Evolutionary conservation across 2,888 invertebrate genomes (phyloP).

Genomic region (Perithous albicinctus): DNA sequence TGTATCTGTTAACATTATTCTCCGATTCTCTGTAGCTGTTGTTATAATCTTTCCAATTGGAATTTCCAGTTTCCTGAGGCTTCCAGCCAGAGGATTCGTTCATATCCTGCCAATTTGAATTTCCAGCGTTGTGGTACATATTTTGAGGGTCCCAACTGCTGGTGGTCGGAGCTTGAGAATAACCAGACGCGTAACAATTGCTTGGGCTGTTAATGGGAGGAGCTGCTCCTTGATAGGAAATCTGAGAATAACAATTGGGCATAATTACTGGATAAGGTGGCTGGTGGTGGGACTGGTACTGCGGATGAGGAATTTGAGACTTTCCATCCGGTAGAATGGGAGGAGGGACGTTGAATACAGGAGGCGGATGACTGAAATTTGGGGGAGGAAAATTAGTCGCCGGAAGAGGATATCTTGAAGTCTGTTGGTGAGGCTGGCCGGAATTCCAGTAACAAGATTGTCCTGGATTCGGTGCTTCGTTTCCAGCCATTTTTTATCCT

Average conservation of each 20-base stretch:
- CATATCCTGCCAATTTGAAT: slow-evolving; percentile 56
- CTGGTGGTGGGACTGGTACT: slow-evolving; percentile 67
- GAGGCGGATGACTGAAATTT: slow-evolving; percentile 72
- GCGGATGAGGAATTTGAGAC: slow-evolving; percentile 62
- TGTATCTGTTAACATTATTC: slow-evolving; percentile 9
- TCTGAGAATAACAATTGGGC: slow-evolving; percentile 69
- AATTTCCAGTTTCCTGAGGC: slow-evolving; percentile 18
- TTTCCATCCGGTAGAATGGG: slow-evolving; percentile 67
- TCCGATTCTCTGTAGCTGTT: slow-evolving; percentile 10
- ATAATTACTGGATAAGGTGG: slow-evolving; percentile 67
- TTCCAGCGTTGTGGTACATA: slow-evolving; percentile 54
- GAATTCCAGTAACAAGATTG: slow-evolving; percentile 73
- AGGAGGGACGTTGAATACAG: slow-evolving; percentile 70
- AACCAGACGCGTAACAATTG: slow-evolving; percentile 68
- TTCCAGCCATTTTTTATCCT: slow-evolving; percentile 71
- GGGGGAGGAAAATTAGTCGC: slow-evolving; percentile 77
- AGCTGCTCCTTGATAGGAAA: slow-evolving; percentile 68
- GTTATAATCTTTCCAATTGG: slow-evolving; percentile 11
- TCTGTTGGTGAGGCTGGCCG: slow-evolving; percentile 66
- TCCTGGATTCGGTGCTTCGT: slow-evolving; percentile 68
- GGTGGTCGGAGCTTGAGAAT: slow-evolving; percentile 65
- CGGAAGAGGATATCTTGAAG: slow-evolving; percentile 72
- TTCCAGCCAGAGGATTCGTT: slow-evolving; percentile 52
- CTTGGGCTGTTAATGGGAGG: slow-evolving; percentile 53
- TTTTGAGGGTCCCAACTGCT: slow-evolving; percentile 72